Conservation (phyloP, 2,113 vertebrate species). For the Herpailurus yagouaroundi region DNA sequence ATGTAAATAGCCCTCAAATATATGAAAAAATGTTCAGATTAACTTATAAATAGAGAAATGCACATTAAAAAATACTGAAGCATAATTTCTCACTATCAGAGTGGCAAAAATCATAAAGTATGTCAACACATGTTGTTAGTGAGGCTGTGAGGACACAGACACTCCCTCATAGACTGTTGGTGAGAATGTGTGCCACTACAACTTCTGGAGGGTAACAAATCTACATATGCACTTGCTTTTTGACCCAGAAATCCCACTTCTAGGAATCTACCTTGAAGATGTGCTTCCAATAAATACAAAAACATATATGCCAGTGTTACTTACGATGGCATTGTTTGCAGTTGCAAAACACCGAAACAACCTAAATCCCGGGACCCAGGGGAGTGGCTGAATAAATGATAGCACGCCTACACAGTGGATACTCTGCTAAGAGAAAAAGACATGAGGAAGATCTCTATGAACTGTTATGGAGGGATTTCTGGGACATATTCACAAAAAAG, state of each 20-base stretch:
- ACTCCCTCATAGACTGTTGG: not conserved
- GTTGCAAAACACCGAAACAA: not conserved
- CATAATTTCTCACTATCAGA: not conserved
- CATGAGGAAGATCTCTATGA: not conserved
- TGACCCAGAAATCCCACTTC: not conserved
- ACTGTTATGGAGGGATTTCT: not conserved
- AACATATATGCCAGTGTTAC: not conserved
- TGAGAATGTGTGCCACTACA: not conserved
- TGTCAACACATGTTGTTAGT: not conserved
- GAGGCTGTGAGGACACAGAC: not conserved
- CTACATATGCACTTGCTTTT: not conserved
- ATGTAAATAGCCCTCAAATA: not conserved
- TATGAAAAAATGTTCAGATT: not conserved
- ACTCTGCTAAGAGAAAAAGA: not conserved
- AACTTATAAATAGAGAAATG: constrained; percentile 15
- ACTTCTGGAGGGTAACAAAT: not conserved
- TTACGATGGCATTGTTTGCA: not conserved
- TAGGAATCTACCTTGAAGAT: not conserved
- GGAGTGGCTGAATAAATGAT: not conserved
- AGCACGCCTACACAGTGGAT: not conserved
- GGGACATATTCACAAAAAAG: not conserved
- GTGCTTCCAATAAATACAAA: not conserved
- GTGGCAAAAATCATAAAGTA: not conserved
- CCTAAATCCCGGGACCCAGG: not conserved
- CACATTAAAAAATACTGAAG: not conserved